Base-by-base conservation (phyloP, 2,797 vertebrate species). In the Macrochelys suwanniensis region DNA sequence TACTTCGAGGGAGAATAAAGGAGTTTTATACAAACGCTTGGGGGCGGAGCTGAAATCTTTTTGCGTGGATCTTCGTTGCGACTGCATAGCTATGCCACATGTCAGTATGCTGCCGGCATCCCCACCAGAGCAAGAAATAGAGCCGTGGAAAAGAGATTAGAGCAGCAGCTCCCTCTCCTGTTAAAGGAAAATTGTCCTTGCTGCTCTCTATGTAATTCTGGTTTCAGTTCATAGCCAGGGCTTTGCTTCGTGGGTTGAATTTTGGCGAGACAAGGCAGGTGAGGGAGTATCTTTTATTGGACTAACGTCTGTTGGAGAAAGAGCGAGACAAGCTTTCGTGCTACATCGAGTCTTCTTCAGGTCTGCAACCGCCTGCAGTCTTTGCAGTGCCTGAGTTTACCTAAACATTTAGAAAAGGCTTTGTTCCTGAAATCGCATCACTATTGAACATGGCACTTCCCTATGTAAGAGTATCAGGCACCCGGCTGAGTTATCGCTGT, bases 91-190 rank as follows among this genome's bases (percentile, higher is more conserved):
- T 7, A 2, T 59, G 65, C 77, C 0, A 0, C 77, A 4, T 37
- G 65, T 37, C 6, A 89, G 42, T 3, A 68, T 19, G 31, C 47
- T n/a, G 33, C 89, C 82, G 23, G 42, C 31, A 6, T 47, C n/a
- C 16, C 0, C 28, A 54, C 42, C 3, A 3, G 25, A n/a, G 57
- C 51, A 47, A 49, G 28, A 5, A 3, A 33, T 4, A 12, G 5
- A 82, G 37, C 13, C 53, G 25, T 33, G 11, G 74, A 47, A 61
- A 74, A n/a, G 33, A 42, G 28, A 33, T 3, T 89, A 68, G 83
- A 88, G 45, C 90, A 2, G 82, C 81, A 96, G 92, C 78, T 77
- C 95, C 94, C 97, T 96, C 93, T 56, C 50, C 95, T 92, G 97
- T 94, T 49, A 78, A 28, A 4, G 21, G 16, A 53, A 47, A 93